A percentile compares a stretch with the other conserved stretches of the same genome.
Conservation (phyloP, 92 coral and sea anemone species). For the Zoanthus solanderi region DNA sequence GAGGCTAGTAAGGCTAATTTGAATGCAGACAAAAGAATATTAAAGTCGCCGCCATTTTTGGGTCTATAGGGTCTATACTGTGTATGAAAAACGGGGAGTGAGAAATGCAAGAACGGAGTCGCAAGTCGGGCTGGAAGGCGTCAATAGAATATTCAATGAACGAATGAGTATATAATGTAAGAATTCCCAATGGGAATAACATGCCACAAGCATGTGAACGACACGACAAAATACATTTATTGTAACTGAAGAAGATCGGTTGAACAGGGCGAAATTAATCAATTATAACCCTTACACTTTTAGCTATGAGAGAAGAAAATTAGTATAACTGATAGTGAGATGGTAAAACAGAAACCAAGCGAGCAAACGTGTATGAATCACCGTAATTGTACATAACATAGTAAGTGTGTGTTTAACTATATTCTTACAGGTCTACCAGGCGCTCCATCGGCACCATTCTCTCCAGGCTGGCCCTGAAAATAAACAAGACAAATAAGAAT, state of each 20-base stretch:
- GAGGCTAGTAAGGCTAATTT: too few relatives aligned
- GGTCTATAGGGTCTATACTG: not conserved
- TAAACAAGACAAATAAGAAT: not conserved
- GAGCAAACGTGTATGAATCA: too few relatives aligned
- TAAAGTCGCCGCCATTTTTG: too few relatives aligned
- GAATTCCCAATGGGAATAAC: constrained; percentile 20
- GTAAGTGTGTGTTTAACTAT: not conserved
- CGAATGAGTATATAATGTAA: not conserved
- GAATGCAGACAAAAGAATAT: too few relatives aligned
- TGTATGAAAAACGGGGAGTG: constrained; percentile 9
- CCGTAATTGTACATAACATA: too few relatives aligned
- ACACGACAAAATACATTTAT: not conserved
- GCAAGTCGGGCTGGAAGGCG: constrained; percentile 22
- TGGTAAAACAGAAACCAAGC: too few relatives aligned
- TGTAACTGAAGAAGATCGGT: too few relatives aligned
- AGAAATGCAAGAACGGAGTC: constrained; percentile 18
- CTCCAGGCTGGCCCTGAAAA: not conserved
- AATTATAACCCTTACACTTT: too few relatives aligned
- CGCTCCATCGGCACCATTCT: constrained; percentile 1
- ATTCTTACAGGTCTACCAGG: not conserved
- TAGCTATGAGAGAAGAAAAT: too few relatives aligned
- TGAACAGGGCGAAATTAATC: too few relatives aligned
- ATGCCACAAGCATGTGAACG: constrained; percentile 14
- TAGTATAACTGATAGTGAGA: too few relatives aligned
- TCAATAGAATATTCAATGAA: constrained; percentile 7